phyloP scores from a whole-genome alignment of 2,797 vertebrate species.

The Enteromius paludinosus region DNA sequence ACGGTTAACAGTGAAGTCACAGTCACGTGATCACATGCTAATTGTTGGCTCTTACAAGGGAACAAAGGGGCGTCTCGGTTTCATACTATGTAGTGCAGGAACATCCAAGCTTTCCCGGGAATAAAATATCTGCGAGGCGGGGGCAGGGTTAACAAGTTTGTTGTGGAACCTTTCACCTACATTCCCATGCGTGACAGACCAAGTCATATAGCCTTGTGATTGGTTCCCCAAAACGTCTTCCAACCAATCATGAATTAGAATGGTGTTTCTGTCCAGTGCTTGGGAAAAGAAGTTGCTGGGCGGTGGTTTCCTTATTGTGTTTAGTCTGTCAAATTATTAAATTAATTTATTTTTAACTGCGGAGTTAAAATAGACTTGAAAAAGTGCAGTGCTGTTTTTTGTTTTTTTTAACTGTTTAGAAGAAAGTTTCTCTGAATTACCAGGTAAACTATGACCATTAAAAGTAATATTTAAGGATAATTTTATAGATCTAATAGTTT shows the following conservation, averaged over 20 bases:
- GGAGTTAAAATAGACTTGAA: background rate
- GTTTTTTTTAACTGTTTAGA: background rate
- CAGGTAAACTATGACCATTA: background rate
- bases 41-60: constrained; percentile 5
- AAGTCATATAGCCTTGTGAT: constrained; percentile 56
- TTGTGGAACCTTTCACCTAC: constrained; percentile 79
- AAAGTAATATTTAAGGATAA: background rate
- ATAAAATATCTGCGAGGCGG: constrained; percentile 60
- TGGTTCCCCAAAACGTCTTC: constrained; percentile 60
- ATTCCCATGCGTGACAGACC: constrained; percentile 65
- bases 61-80: constrained; percentile 32
- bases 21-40: background rate
- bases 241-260: constrained; percentile 69
- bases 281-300: constrained; percentile 36
- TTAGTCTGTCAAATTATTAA: background rate
- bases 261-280: constrained; percentile 48
- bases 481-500: too few relatives aligned
- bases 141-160: constrained; percentile 67
- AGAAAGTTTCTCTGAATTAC: background rate
- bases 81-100: constrained; percentile 18
- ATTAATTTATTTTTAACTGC: background rate
- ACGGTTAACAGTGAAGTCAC: background rate
- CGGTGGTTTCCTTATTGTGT: background rate
- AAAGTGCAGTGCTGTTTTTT: background rate
- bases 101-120: constrained; percentile 35